Evolutionary conservation across 92 coral and sea anemone genomes (phyloP), one percentile per base, ranked within the genome.

Genomic region (Paramuricea clavata): DNA sequence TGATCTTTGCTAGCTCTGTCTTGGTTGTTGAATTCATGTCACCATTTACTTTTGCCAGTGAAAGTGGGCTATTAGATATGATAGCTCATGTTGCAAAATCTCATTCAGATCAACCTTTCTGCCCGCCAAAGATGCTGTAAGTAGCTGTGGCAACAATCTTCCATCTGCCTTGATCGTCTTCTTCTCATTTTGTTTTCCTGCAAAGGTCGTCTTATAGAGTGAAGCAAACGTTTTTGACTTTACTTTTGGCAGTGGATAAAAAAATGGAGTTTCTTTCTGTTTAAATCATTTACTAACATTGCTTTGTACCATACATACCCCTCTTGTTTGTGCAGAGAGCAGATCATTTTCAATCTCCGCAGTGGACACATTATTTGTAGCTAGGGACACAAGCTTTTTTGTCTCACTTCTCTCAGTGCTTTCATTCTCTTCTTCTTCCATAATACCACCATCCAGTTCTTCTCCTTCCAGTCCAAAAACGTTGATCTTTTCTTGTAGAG

Each of bases 91-190:
- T 49, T 76, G 81, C 17, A 76, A 56, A 76, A 76, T 30, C 21
- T 76, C 81, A 15, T 76, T 10, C 22, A 76, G 21, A 10, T 76
- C 22, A 49, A 76, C 42, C 42, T 49, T 25, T 11, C 81, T 65
- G 0, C 81, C 81, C 4, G 81, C 81, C 81, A 76, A 1, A 2
- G 81, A 76, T 6, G 67, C 81, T 76, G 81, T 76, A 23, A 76
- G 81, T 6, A 76, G 81, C 11, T 65, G 65, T 50, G 49, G 81
- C 25, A 76, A 34, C 26, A 76, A 76, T 25, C 41, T 47, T 74
- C 81, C 41, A 47, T 74, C 81, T 36, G 81, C 81, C n/a, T 74
- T 74, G n/a, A 74, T 76, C 16, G 26, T 7, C 33, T 76, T 76
- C 13, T 44, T 12, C 21, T 76, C 81, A 28, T 50, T 76, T 54